These are phyloP conservation scores for Paralichthys olivaceus DNA, from an alignment of 2,113 vertebrate species.

Conservation along the genomic window DNA sequence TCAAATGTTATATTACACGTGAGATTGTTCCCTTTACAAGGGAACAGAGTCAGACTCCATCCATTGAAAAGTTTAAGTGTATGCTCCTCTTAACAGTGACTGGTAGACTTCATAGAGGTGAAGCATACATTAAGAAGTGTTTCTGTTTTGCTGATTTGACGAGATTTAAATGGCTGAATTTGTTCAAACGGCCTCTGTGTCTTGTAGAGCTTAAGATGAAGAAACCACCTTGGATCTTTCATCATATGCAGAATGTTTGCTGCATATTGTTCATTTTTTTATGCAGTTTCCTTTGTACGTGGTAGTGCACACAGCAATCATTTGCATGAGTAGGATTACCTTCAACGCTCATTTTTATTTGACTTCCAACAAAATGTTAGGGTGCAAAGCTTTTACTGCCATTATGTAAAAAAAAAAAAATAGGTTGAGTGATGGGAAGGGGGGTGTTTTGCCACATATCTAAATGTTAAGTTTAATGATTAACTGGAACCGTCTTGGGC, in stretches of 20 bases:
- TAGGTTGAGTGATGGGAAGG: not conserved
- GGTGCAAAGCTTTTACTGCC: not conserved
- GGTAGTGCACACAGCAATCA: slow-evolving; percentile 21
- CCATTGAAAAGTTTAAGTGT: not conserved
- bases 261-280: slow-evolving; percentile 9
- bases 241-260: slow-evolving; percentile 6
- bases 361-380: not conserved
- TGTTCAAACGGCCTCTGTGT: not conserved
- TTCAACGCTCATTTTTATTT: not conserved
- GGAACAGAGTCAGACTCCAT: too few species aligned
- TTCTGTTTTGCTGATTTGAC: not conserved
- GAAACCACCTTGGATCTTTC: slow-evolving; percentile 4
- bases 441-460: too few species aligned
- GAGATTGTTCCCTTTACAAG: too few species aligned
- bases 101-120: not conserved
- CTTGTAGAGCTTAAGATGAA: too few species aligned
- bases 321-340: slow-evolving; percentile 19
- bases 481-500: too few species aligned
- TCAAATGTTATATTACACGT: too few species aligned
- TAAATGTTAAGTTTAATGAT: too few species aligned
- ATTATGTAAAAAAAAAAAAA: not conserved
- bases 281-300: slow-evolving; percentile 21
- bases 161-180: not conserved
- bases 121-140: too few species aligned
- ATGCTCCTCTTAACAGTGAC: not conserved